Base-by-base conservation (phyloP, 1,140 invertebrate genomes). In the Dreissena rostriformis region DNA sequence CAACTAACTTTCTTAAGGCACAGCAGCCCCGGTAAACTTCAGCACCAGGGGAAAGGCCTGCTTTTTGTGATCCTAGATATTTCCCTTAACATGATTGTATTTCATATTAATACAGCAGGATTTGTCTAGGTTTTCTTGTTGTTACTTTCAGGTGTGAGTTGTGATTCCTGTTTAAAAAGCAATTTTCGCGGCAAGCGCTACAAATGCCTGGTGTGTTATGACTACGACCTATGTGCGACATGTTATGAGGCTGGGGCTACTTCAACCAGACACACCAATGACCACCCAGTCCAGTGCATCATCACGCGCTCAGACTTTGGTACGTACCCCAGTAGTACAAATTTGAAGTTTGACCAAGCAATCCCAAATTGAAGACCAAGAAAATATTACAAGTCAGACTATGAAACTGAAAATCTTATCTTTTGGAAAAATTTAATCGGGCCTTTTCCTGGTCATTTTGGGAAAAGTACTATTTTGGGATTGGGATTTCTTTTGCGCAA, bases 271-370 rank as follows among this genome's bases (percentile, higher is more conserved):
- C 98, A 99, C 94, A 96, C 97, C 85, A 96, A 97, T 89, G 97
- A 99, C 94, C 98, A 99, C 95, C 97, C 98, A 82, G 98, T 99
- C 97, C 98, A 99, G 95, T 99, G 98, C 93, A 99, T 99, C 91
- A 95, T 99, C 88, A 99, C 98, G 89, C 96, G 98, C 95, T 96
- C 97, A 94, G 98, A 99, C 95, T 98, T 97, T 95, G 98, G 93
- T 93, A 90, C 83, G 86, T 85, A 72, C 97, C 98, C 93, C 98
- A 29, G 66, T 29, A 55, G 52, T 19, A 17, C 28, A 7, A 14
- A 73, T 63, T 76, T 76, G 14, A n/a, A 61, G 39, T 39, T 39
- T 39, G 39, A 39, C 17, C 24, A 28, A 28, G 67, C 19, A 70
- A 22, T 2, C 24, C 61, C 2, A 63, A 22, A 63, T 63, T 2